Evolutionary conservation across 2,113 vertebrate species (phyloP).

Genomic region (Ciconia stormi): DNA sequence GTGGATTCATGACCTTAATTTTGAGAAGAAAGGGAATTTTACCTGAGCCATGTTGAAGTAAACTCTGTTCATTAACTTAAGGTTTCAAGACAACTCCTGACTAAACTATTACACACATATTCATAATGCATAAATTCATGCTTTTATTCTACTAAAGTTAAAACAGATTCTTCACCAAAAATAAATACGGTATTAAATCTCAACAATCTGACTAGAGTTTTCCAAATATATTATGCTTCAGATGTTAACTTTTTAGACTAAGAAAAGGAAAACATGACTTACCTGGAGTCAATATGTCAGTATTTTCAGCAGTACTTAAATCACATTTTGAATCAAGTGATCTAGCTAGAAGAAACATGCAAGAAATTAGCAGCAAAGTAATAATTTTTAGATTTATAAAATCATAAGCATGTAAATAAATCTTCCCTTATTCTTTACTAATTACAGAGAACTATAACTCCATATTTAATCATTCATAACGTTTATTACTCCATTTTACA

Average conservation of each 20-base stretch:
- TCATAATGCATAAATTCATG: not conserved
- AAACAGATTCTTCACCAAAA: not conserved
- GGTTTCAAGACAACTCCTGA: not conserved
- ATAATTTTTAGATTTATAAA: not conserved
- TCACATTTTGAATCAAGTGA: not conserved
- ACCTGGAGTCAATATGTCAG: not conserved
- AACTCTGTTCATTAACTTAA: not conserved
- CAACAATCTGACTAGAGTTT: not conserved
- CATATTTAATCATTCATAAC: not conserved
- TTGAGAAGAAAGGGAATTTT: not conserved
- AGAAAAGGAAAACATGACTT: not conserved
- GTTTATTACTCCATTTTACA: not conserved
- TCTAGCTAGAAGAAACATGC: not conserved
- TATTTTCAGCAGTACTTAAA: conserved; percentile 22
- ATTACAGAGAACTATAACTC: not conserved
- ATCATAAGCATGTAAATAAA: not conserved
- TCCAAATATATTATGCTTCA: not conserved
- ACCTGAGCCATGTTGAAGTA: not conserved
- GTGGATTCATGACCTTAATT: not conserved
- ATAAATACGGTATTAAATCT: not conserved
- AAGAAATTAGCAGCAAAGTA: not conserved
- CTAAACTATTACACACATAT: not conserved
- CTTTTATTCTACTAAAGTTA: not conserved
- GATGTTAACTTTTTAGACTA: not conserved
- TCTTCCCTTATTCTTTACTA: not conserved